Conservation (phyloP, 2,797 vertebrate species). For the Scolopax rusticola region DNA sequence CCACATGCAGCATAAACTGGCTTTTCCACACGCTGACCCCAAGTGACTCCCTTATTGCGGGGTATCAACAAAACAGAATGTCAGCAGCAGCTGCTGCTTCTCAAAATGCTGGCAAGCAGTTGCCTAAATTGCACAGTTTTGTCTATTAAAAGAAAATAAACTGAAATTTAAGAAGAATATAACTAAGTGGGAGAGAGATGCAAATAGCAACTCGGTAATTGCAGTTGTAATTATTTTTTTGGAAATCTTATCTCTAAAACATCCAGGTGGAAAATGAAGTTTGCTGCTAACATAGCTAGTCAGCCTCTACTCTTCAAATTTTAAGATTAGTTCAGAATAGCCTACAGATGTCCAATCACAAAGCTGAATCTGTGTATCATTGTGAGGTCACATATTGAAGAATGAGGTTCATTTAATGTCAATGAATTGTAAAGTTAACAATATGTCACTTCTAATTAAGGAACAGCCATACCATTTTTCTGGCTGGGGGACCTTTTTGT, state of each 20-base stretch:
- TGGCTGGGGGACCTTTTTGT: not conserved
- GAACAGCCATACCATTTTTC: not conserved
- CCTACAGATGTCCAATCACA: not conserved
- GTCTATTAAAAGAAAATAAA: constrained; percentile 26
- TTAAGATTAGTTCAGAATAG: not conserved
- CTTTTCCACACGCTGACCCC: constrained; percentile 35
- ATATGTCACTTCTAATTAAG: not conserved
- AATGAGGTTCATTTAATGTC: not conserved
- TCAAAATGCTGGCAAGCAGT: constrained; percentile 16
- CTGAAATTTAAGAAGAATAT: not conserved
- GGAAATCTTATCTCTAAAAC: not conserved
- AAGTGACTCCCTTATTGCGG: constrained; percentile 14
- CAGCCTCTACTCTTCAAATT: not conserved
- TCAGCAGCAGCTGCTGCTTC: constrained; percentile 47
- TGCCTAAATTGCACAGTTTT: not conserved
- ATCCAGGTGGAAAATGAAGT: not conserved
- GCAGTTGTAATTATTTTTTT: not conserved
- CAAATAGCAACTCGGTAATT: not conserved
- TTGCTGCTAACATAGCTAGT: not conserved
- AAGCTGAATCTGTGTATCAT: not conserved
- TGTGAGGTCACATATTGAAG: not conserved
- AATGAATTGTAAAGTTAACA: not conserved
- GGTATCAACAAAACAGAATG: constrained; percentile 16
- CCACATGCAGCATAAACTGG: constrained; percentile 25
- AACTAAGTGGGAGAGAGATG: not conserved